Percentiles rank a stretch among this genome's conserved stretches.
Conservation (phyloP, 2,797 vertebrate species). For the Huso huso region DNA sequence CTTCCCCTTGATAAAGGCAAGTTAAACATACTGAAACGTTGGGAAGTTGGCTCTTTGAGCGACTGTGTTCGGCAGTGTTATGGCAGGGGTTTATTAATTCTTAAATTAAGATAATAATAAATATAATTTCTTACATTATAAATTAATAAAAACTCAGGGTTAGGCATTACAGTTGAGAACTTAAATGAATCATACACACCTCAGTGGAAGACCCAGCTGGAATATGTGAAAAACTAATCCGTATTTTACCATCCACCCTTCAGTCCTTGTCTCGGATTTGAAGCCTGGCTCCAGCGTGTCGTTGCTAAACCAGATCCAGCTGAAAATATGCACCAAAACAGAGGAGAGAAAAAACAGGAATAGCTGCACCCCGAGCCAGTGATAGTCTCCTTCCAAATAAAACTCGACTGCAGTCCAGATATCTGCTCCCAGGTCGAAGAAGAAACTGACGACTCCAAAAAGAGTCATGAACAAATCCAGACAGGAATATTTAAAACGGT, state of each 20-base stretch:
- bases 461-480: slow-evolving; percentile 30
- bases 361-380: slow-evolving; percentile 36
- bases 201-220: slow-evolving; percentile 53
- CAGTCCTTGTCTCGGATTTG: slow-evolving; percentile 20
- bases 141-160: too few relatives aligned
- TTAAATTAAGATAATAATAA: too few relatives aligned
- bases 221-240: slow-evolving; percentile 31
- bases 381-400: slow-evolving; percentile 29
- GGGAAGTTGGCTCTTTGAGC: too few relatives aligned
- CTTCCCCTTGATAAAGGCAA: too few relatives aligned
- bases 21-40: too few relatives aligned
- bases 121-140: too few relatives aligned
- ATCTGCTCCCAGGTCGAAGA: slow-evolving; percentile 44
- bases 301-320: slow-evolving; percentile 53
- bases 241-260: accelerated
- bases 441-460: slow-evolving; percentile 17
- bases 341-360: slow-evolving; percentile 49
- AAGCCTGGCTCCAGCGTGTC: not conserved
- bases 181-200: slow-evolving; percentile 30
- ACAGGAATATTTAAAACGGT: slow-evolving; percentile 7
- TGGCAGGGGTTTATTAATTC: too few relatives aligned
- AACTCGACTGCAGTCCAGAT: slow-evolving; percentile 25
- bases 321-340: slow-evolving; percentile 41
- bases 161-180: too few relatives aligned
- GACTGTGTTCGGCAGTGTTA: too few relatives aligned